Percentiles rank a stretch among this genome's conserved stretches.
Evolutionary conservation across 1,140 invertebrate species (phyloP).

Genomic region (Drosophila seguyi): DNA sequence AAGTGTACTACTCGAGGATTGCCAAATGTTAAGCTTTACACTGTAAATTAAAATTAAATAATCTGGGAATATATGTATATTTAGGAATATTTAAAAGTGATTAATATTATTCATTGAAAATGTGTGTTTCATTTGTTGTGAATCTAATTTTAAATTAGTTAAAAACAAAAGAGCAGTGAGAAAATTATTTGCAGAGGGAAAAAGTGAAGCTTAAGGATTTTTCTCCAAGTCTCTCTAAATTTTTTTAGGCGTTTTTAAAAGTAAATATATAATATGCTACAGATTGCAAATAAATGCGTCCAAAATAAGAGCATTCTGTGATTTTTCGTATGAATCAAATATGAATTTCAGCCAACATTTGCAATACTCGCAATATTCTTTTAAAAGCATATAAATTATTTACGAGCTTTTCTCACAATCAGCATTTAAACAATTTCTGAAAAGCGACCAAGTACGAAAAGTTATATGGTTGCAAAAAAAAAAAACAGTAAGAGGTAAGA

Average conservation of each 20-base stretch:
- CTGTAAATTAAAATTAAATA: neutral
- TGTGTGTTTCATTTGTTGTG: neutral
- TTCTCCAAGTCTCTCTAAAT: too few relatives aligned
- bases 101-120: neutral
- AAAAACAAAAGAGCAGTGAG: too few relatives aligned
- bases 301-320: too few relatives aligned
- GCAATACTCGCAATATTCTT: neutral
- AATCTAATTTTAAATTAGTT: neutral
- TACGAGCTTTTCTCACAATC: neutral
- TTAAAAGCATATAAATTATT: neutral
- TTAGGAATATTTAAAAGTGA: fast-evolving
- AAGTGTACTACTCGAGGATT: neutral
- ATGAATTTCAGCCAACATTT: neutral
- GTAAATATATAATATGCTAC: neutral
- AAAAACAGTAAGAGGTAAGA: neutral
- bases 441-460: neutral
- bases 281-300: too few relatives aligned
- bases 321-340: neutral
- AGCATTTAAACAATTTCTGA: constrained; percentile 7
- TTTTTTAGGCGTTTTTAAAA: neutral
- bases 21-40: neutral
- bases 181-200: neutral
- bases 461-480: neutral
- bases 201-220: neutral
- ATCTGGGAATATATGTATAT: neutral